Conservation (phyloP, 2,797 vertebrate species). For the Eulemur mongoz region DNA sequence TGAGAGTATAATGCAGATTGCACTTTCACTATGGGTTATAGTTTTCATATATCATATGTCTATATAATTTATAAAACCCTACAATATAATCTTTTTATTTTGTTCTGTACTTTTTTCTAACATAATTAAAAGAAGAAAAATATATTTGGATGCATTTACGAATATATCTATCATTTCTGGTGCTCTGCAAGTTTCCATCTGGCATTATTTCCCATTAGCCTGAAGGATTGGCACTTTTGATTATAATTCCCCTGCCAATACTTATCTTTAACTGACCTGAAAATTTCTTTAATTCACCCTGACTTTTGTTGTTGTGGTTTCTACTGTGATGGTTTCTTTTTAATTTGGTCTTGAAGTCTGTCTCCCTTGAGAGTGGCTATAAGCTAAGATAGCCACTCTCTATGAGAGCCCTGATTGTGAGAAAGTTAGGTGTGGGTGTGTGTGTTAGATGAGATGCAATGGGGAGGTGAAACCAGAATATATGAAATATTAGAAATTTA, state of each 20-base stretch:
- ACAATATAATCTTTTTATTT: neutral
- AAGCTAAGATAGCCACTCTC: neutral
- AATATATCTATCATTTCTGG: neutral
- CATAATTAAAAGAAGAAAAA: neutral
- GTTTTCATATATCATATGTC: neutral
- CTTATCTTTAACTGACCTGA: neutral
- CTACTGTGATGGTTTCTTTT: neutral
- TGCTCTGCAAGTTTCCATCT: neutral
- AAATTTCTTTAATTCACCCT: neutral
- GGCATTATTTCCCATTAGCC: neutral
- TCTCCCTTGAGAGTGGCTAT: neutral
- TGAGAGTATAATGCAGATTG: neutral
- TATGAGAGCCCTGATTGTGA: neutral
- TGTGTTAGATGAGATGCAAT: neutral
- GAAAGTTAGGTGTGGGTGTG: neutral
- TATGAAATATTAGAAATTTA: neutral
- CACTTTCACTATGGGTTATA: neutral
- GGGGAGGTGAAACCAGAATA: neutral
- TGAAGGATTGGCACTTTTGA: neutral
- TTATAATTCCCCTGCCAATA: neutral
- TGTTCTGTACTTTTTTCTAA: neutral
- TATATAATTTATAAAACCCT: neutral
- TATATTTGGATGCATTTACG: neutral
- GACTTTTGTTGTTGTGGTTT: neutral
- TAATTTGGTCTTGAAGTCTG: neutral